Base-by-base conservation (phyloP, 1,140 invertebrate genomes). In the Pissodes strobi region DNA sequence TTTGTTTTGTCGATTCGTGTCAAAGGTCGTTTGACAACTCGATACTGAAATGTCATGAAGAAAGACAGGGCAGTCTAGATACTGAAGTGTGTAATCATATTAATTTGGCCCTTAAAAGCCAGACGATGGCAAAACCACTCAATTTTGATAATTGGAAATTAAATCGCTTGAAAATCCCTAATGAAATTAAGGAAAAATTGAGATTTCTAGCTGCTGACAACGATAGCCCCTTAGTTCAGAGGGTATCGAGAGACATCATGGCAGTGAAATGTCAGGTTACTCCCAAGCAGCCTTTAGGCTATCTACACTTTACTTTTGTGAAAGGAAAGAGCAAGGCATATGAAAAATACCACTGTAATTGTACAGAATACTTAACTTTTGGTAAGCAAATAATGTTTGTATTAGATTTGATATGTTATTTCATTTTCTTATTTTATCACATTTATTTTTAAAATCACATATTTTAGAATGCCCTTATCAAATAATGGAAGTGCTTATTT, bases 201-300 rank as follows among this genome's bases (percentile, higher is more conserved):
- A 87, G 84, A 83, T 70, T 84, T 17, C 70, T 90, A 51, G 84
- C 84, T 1, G 84, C 83, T 9, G 85, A 88, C 75, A 86, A 84
- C 9, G 80, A 83, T 15, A 87, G 87, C 17, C 86, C 88, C 1
- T 75, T 91, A 10, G 88, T 93, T 8, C 90, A 93, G 75, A 82
- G 89, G 70, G 86, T 92, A 18, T 89, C 89, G 1, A 89, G 89
- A 77, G 86, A 85, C 68, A 87, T 89, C 27, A 89, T 92, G 86
- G 90, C 86, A 37, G 88, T 92, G 0, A 90, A 88, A 75, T 91
- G 89, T 75, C 86, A 88, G 76, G 80, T 83, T 12, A 85, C 84
- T 58, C 80, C 84, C 1, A 87, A 87, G 69, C 85, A 91, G 74
- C 88, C 88, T 6, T 78, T 92, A 15, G 90, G 90, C 5, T 91